phyloP scores from a whole-genome alignment of 2,797 vertebrate genomes.

The Anas acuta region DNA sequence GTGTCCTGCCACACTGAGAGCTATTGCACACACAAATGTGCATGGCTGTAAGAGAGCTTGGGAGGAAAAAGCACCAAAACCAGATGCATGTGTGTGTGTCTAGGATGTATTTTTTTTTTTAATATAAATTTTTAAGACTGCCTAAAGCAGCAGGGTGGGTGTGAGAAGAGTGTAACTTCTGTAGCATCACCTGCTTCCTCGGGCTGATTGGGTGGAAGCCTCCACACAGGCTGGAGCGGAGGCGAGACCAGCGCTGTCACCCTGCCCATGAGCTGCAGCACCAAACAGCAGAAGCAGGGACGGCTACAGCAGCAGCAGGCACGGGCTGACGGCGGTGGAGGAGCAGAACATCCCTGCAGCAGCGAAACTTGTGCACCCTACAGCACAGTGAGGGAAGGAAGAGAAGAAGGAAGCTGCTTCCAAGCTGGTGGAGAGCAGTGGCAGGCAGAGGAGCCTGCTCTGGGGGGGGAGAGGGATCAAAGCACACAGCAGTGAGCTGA shows the following conservation, averaged over 20 bases:
- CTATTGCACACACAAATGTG: not conserved
- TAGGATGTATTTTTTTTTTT: not conserved
- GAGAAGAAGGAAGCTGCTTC: not conserved
- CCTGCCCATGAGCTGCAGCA: not conserved
- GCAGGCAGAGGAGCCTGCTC: not conserved
- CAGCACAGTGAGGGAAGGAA: not conserved
- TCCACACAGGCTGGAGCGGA: not conserved
- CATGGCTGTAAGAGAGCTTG: not conserved
- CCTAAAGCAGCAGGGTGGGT: not conserved
- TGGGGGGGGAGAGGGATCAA: not conserved
- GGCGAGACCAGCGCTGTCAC: not conserved
- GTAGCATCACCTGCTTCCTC: not conserved
- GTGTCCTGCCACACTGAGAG: rapidly evolving
- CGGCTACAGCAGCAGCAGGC: not conserved
- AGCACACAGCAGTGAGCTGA: not conserved
- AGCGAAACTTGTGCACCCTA: rapidly evolving
- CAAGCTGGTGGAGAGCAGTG: not conserved
- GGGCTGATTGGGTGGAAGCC: not conserved
- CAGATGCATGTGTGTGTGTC: not conserved
- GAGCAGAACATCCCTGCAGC: not conserved
- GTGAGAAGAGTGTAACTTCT: not conserved
- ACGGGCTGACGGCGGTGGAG: not conserved
- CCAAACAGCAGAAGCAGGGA: not conserved
- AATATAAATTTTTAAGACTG: not conserved
- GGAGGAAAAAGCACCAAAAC: not conserved